A percentile compares a stretch with the other conserved stretches of the same genome.
Conservation (phyloP, 2,888 invertebrate species). For the Oegoconia quadripuncta region DNA sequence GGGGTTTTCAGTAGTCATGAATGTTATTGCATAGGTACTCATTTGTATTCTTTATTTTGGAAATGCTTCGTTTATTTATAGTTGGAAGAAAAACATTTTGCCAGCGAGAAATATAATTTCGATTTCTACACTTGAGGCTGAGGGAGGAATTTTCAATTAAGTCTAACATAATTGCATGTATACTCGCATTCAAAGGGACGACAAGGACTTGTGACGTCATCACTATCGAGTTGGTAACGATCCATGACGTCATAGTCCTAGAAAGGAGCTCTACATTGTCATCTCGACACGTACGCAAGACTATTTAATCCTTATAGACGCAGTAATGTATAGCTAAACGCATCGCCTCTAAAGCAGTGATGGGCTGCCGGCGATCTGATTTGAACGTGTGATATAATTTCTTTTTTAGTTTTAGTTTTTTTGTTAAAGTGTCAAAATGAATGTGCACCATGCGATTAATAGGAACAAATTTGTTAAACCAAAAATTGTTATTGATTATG, state of each 20-base stretch:
- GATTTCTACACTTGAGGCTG: not conserved
- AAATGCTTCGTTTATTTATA: too few relatives aligned
- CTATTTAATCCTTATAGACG: conserved; percentile 33
- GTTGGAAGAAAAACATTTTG: too few relatives aligned
- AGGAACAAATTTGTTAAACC: conserved; percentile 43
- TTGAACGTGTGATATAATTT: conserved; percentile 43
- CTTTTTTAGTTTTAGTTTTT: conserved; percentile 20
- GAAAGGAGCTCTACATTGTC: conserved; percentile 40
- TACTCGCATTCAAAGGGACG: conserved; percentile 34
- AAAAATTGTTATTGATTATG: conserved; percentile 43
- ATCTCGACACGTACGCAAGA: conserved; percentile 36
- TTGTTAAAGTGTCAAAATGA: conserved; percentile 40
- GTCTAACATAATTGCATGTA: conserved; percentile 21
- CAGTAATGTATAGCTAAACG: conserved; percentile 43
- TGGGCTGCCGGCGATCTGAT: conserved; percentile 38
- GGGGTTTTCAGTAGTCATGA: too few relatives aligned
- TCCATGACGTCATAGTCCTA: conserved; percentile 58
- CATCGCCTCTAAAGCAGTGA: conserved; percentile 50
- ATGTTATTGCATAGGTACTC: too few relatives aligned
- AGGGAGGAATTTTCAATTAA: conserved; percentile 6
- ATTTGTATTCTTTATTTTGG: too few relatives aligned
- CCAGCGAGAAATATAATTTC: too few relatives aligned
- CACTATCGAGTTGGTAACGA: conserved; percentile 56
- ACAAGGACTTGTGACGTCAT: conserved; percentile 63
- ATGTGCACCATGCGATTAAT: conserved; percentile 55